These are phyloP conservation scores for Ia io DNA, from an alignment of 2,113 vertebrate species.

Conservation along the genomic window DNA sequence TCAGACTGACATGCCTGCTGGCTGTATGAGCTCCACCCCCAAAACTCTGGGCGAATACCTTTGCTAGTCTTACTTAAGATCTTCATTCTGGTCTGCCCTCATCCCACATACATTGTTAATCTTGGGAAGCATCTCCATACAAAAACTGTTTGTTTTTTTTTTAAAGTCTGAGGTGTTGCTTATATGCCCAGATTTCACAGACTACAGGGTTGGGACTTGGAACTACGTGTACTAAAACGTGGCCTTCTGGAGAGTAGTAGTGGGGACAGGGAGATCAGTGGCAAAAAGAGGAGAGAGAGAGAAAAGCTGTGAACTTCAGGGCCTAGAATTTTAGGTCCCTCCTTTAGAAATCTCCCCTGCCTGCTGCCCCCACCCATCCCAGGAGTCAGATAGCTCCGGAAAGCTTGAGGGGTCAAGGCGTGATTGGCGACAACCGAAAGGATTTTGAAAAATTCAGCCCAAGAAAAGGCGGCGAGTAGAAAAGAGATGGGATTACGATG, in stretches of 20 bases:
- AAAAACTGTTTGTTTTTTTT: slow-evolving; percentile 37
- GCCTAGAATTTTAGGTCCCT: not conserved
- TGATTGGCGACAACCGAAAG: not conserved
- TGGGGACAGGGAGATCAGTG: not conserved
- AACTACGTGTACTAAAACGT: slow-evolving; percentile 40
- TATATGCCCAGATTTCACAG: not conserved
- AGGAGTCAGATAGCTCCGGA: not conserved
- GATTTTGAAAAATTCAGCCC: slow-evolving; percentile 1
- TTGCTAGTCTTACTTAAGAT: slow-evolving; percentile 23
- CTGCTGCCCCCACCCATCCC: not conserved
- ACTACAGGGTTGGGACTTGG: not conserved
- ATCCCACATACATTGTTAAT: slow-evolving; percentile 35
- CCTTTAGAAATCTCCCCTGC: not conserved
- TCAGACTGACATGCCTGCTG: not conserved
- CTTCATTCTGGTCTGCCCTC: slow-evolving; percentile 39
- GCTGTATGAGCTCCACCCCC: slow-evolving; percentile 29
- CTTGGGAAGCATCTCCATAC: slow-evolving; percentile 33
- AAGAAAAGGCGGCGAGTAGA: not conserved
- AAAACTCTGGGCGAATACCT: not conserved
- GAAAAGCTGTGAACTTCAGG: not conserved
- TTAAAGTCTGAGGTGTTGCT: not conserved
- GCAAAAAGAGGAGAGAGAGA: not conserved
- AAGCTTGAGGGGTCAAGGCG: not conserved
- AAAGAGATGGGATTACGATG: not conserved
- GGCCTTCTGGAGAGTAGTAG: not conserved